Conservation (phyloP, 2,888 invertebrate genomes). For the Pollenia amentaria region DNA sequence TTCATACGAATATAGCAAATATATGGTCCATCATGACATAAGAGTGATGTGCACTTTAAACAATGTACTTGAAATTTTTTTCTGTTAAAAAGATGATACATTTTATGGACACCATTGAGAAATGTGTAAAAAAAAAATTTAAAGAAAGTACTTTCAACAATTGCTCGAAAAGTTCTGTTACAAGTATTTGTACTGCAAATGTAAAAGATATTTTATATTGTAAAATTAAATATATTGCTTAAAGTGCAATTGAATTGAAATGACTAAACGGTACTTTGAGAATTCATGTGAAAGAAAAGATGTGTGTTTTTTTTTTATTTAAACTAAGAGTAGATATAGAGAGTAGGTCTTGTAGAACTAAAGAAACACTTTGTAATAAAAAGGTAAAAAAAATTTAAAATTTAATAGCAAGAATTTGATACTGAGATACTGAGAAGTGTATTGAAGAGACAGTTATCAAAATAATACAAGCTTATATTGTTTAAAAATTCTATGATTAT, state of each 20-base stretch:
- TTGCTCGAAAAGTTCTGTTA: slow-evolving; percentile 12
- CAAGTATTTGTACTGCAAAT: slow-evolving; percentile 15
- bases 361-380: no score
- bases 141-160: slow-evolving; percentile 3
- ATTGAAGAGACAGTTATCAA: no score
- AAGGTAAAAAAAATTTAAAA: no score
- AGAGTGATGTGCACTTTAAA: slow-evolving; percentile 63
- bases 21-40: slow-evolving; percentile 24
- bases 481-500: no score
- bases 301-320: background rate
- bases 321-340: background rate
- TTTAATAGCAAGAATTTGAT: no score
- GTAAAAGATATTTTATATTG: slow-evolving; percentile 50
- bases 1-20: slow-evolving; percentile 8
- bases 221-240: slow-evolving; percentile 55
- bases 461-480: no score
- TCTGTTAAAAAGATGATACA: slow-evolving; percentile 39
- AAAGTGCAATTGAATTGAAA: slow-evolving; percentile 58
- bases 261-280: slow-evolving; percentile 34
- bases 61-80: slow-evolving; percentile 42
- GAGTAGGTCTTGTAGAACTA: background rate
- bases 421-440: no score
- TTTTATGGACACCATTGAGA: slow-evolving; percentile 57
- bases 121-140: slow-evolving; percentile 19
- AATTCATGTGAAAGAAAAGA: slow-evolving; percentile 5